A percentile compares a stretch with the other conserved stretches of the same genome.
Evolutionary conservation across 2,888 invertebrate genomes (phyloP).

Genomic region (Schizaphis graminum): DNA sequence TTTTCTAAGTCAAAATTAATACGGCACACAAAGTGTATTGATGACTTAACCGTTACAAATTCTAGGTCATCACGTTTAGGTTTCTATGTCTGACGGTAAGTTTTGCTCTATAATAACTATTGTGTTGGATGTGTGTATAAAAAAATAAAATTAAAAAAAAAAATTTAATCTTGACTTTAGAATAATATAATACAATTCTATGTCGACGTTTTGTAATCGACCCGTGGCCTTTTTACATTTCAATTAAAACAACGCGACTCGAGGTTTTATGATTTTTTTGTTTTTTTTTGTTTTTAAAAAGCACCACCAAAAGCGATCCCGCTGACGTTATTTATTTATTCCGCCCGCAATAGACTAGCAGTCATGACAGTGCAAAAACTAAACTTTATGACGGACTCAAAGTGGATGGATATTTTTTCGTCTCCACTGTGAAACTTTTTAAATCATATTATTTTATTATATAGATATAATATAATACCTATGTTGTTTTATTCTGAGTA

Average conservation of each 20-base stretch:
- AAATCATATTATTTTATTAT: conserved; percentile 27
- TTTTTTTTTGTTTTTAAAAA: background rate
- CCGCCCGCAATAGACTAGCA: background rate
- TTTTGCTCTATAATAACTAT: background rate
- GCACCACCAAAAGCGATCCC: background rate
- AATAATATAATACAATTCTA: background rate
- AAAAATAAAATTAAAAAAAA: background rate
- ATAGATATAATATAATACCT: background rate
- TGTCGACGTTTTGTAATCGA: background rate
- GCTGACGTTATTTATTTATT: conserved; percentile 37
- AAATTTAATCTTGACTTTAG: background rate
- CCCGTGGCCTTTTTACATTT: background rate
- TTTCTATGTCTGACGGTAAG: background rate
- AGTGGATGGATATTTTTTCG: background rate
- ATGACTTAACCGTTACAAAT: background rate
- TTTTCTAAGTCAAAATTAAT: background rate
- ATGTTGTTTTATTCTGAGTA: background rate
- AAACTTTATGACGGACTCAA: conserved; percentile 40
- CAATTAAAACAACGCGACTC: conserved; percentile 23
- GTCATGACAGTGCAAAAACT: conserved; percentile 22
- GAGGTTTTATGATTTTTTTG: conserved; percentile 30
- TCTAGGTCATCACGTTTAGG: background rate
- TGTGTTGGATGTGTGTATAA: background rate
- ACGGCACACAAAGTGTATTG: background rate
- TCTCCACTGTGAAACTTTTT: background rate